Evolutionary conservation across 2,797 vertebrate species (phyloP).

Genomic region (Argentina silus): DNA sequence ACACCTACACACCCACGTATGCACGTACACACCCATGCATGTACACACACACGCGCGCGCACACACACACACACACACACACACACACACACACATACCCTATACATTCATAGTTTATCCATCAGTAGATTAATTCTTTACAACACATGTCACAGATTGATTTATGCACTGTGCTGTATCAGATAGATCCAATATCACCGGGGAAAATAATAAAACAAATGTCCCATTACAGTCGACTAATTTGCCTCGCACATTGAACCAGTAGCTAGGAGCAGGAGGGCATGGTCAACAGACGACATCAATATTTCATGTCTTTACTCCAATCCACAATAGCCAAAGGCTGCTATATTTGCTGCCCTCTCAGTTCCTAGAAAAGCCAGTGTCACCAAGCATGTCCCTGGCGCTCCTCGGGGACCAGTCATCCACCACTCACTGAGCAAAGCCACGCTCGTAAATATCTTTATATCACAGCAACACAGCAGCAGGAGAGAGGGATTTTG

Average conservation of each 20-base stretch:
- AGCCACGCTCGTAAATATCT: slow-evolving; percentile 69
- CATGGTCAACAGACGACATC: slow-evolving; percentile 19
- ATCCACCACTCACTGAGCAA: slow-evolving; percentile 33
- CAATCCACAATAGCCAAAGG: slow-evolving; percentile 24
- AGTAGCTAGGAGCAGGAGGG: neutral
- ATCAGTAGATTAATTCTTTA: neutral
- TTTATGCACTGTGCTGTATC: neutral
- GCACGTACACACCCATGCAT: neutral
- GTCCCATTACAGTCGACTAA: neutral
- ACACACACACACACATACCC: slow-evolving; percentile 2
- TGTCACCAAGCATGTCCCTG: slow-evolving; percentile 23
- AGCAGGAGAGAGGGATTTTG: slow-evolving; percentile 35
- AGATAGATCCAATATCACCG: neutral
- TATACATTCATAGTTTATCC: neutral
- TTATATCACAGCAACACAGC: slow-evolving; percentile 53
- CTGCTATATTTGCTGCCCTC: slow-evolving; percentile 5
- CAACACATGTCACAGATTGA: no score
- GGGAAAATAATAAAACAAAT: neutral
- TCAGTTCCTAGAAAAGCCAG: slow-evolving; percentile 32
- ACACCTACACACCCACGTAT: no score
- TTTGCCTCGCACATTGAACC: slow-evolving; percentile 3
- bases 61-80: slow-evolving; percentile 6
- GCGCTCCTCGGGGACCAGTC: slow-evolving; percentile 30
- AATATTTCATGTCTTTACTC: slow-evolving; percentile 34
- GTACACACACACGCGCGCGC: slow-evolving; percentile 2